These are phyloP conservation scores for Silurus meridionalis DNA, from an alignment of 2,113 vertebrate species.

Conservation along the genomic window DNA sequence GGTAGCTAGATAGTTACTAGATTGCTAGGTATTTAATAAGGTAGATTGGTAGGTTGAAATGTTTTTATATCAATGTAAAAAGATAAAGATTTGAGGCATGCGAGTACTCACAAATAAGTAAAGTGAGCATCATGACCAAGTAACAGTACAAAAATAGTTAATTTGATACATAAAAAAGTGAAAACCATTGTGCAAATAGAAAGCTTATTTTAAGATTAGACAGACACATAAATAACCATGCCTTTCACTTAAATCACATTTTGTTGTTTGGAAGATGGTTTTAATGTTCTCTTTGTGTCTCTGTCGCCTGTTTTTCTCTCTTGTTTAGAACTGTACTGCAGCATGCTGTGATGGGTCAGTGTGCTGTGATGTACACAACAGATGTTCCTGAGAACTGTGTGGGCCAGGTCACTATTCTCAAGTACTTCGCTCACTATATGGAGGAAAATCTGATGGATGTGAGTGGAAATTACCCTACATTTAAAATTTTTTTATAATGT, in stretches of 20 bases:
- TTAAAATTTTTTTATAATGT: background rate
- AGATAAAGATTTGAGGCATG: background rate
- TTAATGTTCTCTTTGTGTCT: constrained; percentile 8
- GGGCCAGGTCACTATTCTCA: constrained; percentile 93
- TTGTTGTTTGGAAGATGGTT: background rate
- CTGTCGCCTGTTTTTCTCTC: background rate
- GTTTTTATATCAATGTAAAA: background rate
- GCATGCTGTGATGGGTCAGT: constrained; percentile 90
- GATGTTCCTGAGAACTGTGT: constrained; percentile 93
- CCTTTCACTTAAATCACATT: background rate
- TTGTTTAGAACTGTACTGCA: constrained; percentile 89
- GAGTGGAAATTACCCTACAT: constrained; percentile 65
- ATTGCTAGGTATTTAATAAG: background rate
- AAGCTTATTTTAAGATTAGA: background rate
- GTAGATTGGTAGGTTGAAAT: background rate
- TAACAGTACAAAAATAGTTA: background rate
- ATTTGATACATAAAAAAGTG: background rate
- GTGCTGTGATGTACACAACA: constrained; percentile 83
- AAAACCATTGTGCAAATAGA: background rate
- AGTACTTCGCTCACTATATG: constrained; percentile 99
- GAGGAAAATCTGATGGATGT: constrained; percentile 99
- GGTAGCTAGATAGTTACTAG: background rate
- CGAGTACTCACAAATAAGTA: background rate
- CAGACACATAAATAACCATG: background rate
- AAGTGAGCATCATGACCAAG: too few species aligned